Evolutionary conservation across 1,140 invertebrate genomes (phyloP), one percentile per base, ranked within the genome.

Genomic region (Oedothorax gibbosus): DNA sequence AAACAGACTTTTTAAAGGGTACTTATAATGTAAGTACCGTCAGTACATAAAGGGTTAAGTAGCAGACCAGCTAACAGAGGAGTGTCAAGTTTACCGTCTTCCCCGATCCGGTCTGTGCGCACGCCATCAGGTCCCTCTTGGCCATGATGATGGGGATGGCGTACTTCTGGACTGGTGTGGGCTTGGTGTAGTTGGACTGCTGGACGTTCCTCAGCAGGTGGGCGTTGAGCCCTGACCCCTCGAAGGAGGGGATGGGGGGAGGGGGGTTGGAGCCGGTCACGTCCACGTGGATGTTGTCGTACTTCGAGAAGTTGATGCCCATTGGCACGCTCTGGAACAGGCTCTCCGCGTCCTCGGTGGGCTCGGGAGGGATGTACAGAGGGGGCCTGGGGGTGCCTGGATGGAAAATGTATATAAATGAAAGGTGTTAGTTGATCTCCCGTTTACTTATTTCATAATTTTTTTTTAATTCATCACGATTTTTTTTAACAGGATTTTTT

Each of bases 91-190:
- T 90, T 90, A 93, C 92, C 14, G 97, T 98, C 92, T 99, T 99
- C 56, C 98, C 98, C 0, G 97, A 98, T 0, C 98, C 98, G 60
- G 98, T 99, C 90, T 99, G 97, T 0, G 98, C 98, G 90, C 98
- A 99, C 0, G 94, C 97, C 97, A 99, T 99, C 10, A 99, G 87
- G 91, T 99, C 98, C 68, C 96, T 90, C 7, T 94, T 93, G 0
- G 84, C 90, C 88, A 94, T 89, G 60, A 99, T 94, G 15, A 96
- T 94, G 0, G 98, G 97, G 68, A 99, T 94, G 0, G 96, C 93
- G 86, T 95, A 91, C 88, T 98, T 97, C 89, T 99, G 98, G 60
- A 99, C 95, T 0, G 98, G 97, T 0, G 98, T 99, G 0, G 97
- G 97, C 87, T 93, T 94, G 0, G 87, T 92, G 89, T 99, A 99